Evolutionary conservation across 2,797 vertebrate species (phyloP).

Genomic region (Pseudomugil tenellus): DNA sequence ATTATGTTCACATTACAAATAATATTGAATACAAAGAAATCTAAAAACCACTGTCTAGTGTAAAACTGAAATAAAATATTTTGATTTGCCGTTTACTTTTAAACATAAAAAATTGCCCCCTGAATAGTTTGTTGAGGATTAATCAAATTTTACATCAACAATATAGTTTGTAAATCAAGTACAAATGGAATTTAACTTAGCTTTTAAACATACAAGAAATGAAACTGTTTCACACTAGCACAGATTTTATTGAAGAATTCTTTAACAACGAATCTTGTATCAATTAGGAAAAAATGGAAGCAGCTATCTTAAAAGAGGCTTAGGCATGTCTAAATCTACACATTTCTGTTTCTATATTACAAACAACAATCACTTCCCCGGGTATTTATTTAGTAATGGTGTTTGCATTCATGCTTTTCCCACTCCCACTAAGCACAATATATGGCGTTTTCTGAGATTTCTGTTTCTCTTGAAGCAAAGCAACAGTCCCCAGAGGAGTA

Average conservation of each 20-base stretch:
- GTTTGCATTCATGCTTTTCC: slow-evolving; percentile 94
- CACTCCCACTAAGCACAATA: slow-evolving; percentile 93
- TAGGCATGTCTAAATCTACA: neutral
- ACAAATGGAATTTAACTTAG: neutral
- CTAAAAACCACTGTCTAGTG: neutral
- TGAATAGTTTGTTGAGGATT: no score
- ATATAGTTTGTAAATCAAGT: neutral
- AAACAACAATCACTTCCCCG: neutral
- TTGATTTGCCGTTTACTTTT: neutral
- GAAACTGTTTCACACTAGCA: slow-evolving; percentile 7
- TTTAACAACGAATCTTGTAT: slow-evolving; percentile 26
- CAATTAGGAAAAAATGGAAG: slow-evolving; percentile 14
- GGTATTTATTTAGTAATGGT: slow-evolving; percentile 75
- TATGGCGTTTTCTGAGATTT: slow-evolving; percentile 95
- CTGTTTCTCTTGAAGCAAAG: slow-evolving; percentile 94
- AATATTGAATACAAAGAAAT: neutral
- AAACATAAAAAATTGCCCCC: no score
- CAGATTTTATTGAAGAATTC: slow-evolving; percentile 56
- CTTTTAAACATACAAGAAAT: neutral
- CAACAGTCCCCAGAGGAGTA: slow-evolving; percentile 92
- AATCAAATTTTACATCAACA: neutral
- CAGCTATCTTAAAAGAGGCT: slow-evolving; percentile 39
- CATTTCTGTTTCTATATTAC: slow-evolving; percentile 8
- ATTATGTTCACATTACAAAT: no score
- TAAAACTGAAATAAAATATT: no score